These are phyloP conservation scores for Phylloscopus trochilus DNA, from an alignment of 2,113 vertebrate species.

Conservation along the genomic window DNA sequence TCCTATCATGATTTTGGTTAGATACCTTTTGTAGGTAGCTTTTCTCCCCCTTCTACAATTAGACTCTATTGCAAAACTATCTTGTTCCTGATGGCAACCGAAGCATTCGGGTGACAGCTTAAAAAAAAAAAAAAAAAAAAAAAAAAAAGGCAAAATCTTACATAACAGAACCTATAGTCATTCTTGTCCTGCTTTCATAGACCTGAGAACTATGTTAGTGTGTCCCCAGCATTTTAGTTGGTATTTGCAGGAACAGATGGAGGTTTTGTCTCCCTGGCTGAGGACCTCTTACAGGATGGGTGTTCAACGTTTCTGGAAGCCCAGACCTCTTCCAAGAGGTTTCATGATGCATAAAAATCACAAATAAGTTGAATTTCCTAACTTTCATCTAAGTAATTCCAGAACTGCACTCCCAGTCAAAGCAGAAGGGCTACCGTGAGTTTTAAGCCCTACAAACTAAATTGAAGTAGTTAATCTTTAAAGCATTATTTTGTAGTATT, in stretches of 20 bases:
- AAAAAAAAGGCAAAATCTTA: not conserved
- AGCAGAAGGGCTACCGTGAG: not conserved
- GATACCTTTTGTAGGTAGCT: not conserved
- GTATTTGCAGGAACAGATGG: not conserved
- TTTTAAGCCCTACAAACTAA: not conserved
- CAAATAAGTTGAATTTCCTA: not conserved
- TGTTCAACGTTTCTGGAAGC: not conserved
- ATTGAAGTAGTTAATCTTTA: not conserved
- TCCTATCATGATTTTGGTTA: not conserved
- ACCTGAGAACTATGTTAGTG: not conserved
- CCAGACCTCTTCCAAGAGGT: not conserved
- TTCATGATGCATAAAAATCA: not conserved
- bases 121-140: not conserved
- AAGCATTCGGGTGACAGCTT: not conserved
- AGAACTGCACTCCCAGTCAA: not conserved
- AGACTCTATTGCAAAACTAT: not conserved
- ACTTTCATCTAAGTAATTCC: not conserved
- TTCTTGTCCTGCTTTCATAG: not conserved
- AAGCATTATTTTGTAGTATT: not conserved
- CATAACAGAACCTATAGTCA: not conserved
- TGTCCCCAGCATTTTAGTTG: not conserved
- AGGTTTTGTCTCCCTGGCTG: not conserved
- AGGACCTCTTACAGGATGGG: not conserved
- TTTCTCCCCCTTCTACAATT: not conserved
- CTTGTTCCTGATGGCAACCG: not conserved